Evolutionary conservation across 2,797 vertebrate species (phyloP), one percentile per base, ranked within the genome.

Genomic region (Notolabrus celidotus): DNA sequence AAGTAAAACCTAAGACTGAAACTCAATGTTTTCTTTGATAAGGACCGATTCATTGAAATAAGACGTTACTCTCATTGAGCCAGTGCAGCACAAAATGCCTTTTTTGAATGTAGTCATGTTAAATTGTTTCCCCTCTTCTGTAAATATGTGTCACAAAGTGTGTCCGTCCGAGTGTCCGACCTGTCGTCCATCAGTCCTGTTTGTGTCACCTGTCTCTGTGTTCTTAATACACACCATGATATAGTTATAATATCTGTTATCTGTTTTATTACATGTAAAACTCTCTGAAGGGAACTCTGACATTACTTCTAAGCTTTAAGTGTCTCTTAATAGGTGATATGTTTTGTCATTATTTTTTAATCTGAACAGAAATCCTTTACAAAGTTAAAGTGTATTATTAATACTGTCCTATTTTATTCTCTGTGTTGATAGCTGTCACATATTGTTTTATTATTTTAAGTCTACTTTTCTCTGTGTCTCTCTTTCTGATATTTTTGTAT

Each of bases 401-500:
- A 84, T 76, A 58, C 61, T 31, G 29, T 74, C 52, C 60, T 77
- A 73, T 82, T 86, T 57, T 31, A 62, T 79, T 88, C 74, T 73
- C 74, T 66, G 27, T 86, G 61, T 83, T 66, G 67, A 80, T 86
- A 91, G 92, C 86, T 93, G 86, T 94, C 92, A 39, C 74, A 50
- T 85, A 43, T 65, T 75, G 69, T 76, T 67, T 49, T 55, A 49
- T 41, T 19, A 29, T 63, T 80, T 73, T 68, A 49, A 77, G 52
- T 74, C 46, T 59, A 20, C 27, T 41, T 42, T 56, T 77, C 51
- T 60, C 36, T 58, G 47, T 86, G 59, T 54, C 45, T 86, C 17
- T 64, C 47, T 83, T 66, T 67, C 62, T 89, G 79, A 74, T 92
- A 88, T 96, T 96, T 96, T 96, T 97, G 94, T 95, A 96, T 93